A percentile compares a stretch with the other conserved stretches of the same genome.
Evolutionary conservation across 2,888 invertebrate genomes (phyloP).

Genomic region (Drosophila nr. fundita): DNA sequence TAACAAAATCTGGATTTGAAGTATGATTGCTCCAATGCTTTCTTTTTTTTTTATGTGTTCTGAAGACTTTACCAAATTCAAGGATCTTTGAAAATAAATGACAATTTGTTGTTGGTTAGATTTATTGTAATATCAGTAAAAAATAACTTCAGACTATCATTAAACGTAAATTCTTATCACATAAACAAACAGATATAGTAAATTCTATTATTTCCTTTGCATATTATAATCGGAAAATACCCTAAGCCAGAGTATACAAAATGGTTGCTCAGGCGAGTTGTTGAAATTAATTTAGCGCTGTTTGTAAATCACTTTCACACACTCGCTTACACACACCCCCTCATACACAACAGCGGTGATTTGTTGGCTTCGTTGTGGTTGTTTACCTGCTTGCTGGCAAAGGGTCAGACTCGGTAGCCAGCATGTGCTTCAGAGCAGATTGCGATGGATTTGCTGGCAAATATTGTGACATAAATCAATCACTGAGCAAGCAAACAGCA

Average conservation of each 20-base stretch:
- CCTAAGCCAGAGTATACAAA: conserved; percentile 2
- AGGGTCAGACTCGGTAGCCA: conserved; percentile 16
- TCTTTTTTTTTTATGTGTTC: background rate
- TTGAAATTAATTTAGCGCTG: conserved; percentile 41
- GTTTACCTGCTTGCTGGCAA: conserved; percentile 37
- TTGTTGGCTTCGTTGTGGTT: conserved; percentile 38
- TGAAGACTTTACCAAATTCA: background rate
- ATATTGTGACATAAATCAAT: conserved; percentile 73
- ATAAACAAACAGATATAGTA: background rate
- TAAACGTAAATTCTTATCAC: background rate
- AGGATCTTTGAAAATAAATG: too few species aligned
- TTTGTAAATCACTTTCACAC: conserved; percentile 25
- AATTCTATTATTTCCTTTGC: background rate
- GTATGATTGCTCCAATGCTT: background rate
- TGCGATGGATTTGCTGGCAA: conserved; percentile 36
- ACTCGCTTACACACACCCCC: background rate
- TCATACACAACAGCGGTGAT: conserved; percentile 22
- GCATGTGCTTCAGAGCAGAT: conserved; percentile 10
- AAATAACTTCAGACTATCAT: background rate
- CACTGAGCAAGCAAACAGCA: conserved; percentile 42
- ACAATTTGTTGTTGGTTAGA: background rate
- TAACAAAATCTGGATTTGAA: background rate
- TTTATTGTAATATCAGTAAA: background rate
- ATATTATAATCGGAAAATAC: background rate
- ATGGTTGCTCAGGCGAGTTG: conserved; percentile 10